These are phyloP conservation scores for Amblyjoppa fuscipennis DNA, from an alignment of 2,888 invertebrate genomes.

Conservation along the genomic window DNA sequence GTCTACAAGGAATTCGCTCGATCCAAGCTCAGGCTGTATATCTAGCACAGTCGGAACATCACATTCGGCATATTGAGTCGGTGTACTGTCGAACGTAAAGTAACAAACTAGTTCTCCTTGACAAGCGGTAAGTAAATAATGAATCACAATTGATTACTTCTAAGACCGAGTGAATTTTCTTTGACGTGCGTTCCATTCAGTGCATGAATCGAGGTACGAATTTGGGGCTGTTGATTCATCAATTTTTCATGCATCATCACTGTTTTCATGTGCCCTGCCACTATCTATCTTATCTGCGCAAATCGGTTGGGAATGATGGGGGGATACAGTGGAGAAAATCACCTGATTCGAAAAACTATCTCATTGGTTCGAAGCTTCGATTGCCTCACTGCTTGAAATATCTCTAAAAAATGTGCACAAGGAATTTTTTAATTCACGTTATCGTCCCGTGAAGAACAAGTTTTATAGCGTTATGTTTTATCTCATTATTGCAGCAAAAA, in stretches of 20 bases:
- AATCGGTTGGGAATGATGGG: neutral
- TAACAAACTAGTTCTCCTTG: slow-evolving; percentile 22
- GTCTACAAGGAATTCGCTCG: neutral
- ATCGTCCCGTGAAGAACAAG: neutral
- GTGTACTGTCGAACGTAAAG: neutral
- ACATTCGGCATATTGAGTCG: slow-evolving; percentile 8
- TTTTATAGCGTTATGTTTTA: neutral
- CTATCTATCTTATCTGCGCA: slow-evolving; percentile 16
- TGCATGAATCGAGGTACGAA: neutral
- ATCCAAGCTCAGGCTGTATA: neutral
- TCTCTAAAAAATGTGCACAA: neutral
- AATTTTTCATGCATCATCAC: slow-evolving; percentile 13
- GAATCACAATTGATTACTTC: neutral
- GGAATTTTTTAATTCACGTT: neutral
- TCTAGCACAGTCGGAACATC: neutral
- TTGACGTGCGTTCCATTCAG: neutral
- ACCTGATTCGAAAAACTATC: neutral
- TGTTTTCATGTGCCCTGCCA: neutral
- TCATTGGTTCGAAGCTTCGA: neutral
- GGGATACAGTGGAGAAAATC: neutral
- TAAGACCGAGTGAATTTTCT: neutral
- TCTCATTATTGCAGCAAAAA: neutral
- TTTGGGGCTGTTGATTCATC: slow-evolving; percentile 2
- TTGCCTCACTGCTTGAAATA: neutral
- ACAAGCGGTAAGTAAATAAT: slow-evolving; percentile 44